These are phyloP conservation scores for Globodera ellingtonae DNA, from an alignment of 1,140 invertebrate species.

Conservation along the genomic window DNA sequence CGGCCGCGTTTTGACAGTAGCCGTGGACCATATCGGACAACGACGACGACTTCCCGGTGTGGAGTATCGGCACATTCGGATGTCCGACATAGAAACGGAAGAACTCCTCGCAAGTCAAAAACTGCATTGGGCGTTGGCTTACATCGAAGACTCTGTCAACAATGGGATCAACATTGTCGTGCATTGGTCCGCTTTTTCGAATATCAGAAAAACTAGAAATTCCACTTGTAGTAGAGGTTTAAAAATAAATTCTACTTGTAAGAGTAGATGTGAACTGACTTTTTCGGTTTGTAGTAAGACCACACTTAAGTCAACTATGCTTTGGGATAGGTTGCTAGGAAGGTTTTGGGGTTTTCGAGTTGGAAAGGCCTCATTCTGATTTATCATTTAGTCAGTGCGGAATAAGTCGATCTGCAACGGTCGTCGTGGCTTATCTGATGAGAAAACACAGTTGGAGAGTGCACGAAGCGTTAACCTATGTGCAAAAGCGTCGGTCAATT, in stretches of 20 bases:
- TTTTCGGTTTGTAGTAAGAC: background rate
- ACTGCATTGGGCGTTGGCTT: conserved; percentile 49
- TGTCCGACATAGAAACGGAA: conserved; percentile 42
- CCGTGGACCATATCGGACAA: conserved; percentile 37
- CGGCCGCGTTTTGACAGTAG: conserved; percentile 50
- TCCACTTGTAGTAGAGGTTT: background rate
- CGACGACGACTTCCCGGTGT: conserved; percentile 32
- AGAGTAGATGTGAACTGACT: too few species aligned
- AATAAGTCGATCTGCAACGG: conserved; percentile 50
- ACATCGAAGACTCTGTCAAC: conserved; percentile 46
- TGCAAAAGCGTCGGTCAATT: conserved; percentile 49
- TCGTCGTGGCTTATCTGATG: conserved; percentile 60
- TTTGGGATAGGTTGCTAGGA: too few species aligned
- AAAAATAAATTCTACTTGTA: background rate
- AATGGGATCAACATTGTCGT: conserved; percentile 55
- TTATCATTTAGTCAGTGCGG: conserved; percentile 54
- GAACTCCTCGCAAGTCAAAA: conserved; percentile 50
- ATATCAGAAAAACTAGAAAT: background rate
- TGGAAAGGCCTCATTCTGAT: too few species aligned
- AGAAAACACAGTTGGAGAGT: conserved; percentile 42
- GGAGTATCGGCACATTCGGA: conserved; percentile 51
- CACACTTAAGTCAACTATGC: background rate
- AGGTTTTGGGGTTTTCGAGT: too few species aligned
- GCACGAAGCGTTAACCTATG: conserved; percentile 50
- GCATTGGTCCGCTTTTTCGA: conserved; percentile 50